Conservation (phyloP, 2,113 vertebrate species). For the Mellivora capensis region DNA sequence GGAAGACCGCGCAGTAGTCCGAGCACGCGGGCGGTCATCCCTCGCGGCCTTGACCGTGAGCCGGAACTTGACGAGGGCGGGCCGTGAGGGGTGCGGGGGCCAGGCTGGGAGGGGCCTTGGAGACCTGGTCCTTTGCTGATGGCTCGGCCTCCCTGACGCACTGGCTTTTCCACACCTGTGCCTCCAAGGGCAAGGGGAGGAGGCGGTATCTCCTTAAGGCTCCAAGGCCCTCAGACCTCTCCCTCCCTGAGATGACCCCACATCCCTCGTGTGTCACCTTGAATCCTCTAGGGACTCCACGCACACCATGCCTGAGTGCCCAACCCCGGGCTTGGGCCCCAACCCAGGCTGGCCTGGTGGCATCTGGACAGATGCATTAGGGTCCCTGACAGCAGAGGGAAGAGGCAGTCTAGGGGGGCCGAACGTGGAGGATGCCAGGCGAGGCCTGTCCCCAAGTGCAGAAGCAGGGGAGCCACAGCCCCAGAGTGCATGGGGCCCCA, state of each 20-base stretch:
- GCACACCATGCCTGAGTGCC: neutral
- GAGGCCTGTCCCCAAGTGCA: neutral
- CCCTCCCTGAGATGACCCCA: neutral
- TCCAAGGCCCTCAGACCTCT: neutral
- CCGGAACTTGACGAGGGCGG: fast-evolving
- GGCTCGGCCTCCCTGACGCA: neutral
- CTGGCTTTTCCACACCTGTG: neutral
- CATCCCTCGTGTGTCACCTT: neutral
- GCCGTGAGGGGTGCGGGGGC: neutral
- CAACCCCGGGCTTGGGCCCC: neutral
- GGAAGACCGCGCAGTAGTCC: neutral
- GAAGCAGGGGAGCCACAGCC: neutral
- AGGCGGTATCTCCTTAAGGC: neutral
- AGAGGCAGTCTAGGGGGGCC: neutral
- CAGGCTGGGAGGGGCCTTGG: too few species aligned
- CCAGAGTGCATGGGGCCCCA: fast-evolving
- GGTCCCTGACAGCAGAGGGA: fast-evolving
- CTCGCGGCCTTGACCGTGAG: neutral
- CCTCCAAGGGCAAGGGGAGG: fast-evolving
- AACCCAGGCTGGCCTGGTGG: neutral
- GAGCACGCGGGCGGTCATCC: fast-evolving
- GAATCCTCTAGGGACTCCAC: fast-evolving
- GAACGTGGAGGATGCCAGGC: fast-evolving
- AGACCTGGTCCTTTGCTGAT: fast-evolving
- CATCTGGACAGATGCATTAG: neutral